Percentiles rank a stretch among this genome's conserved stretches.
Conservation (phyloP, 2,888 invertebrate species). For the Machimus atricapillus region DNA sequence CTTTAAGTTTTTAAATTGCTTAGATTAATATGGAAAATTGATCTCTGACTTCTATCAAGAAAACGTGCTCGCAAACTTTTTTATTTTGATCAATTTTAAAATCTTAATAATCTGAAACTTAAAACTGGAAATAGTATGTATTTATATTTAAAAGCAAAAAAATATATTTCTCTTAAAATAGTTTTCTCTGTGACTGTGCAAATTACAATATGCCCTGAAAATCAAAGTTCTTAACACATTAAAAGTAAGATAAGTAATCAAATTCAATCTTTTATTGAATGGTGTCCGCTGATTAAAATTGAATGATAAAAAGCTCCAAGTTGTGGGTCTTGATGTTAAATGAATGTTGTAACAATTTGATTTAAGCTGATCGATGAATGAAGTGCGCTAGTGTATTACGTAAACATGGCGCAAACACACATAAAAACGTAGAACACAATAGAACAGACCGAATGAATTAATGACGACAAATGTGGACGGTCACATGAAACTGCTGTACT, state of each 20-base stretch:
- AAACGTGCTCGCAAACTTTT: background rate
- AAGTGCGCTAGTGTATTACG: constrained; percentile 4
- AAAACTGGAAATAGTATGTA: background rate
- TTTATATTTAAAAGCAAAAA: background rate
- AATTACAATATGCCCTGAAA: constrained; percentile 23
- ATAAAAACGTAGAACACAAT: background rate
- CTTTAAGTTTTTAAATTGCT: background rate
- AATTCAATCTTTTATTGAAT: constrained; percentile 31
- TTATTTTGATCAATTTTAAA: background rate
- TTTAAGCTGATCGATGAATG: constrained; percentile 28
- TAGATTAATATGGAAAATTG: background rate
- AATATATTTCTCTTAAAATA: too few species aligned
- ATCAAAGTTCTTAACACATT: background rate
- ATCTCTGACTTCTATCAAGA: background rate
- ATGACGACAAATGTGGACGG: background rate
- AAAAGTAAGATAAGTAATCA: constrained; percentile 17
- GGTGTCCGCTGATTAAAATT: constrained; percentile 37
- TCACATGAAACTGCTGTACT: background rate
- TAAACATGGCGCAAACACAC: background rate
- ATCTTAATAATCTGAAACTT: background rate
- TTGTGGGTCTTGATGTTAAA: background rate
- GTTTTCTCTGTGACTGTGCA: background rate
- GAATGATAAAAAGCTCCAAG: constrained; percentile 18
- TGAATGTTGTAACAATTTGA: constrained; percentile 31
- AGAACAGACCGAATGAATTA: background rate